phyloP scores from a whole-genome alignment of 2,888 invertebrate genomes.

The Unio pictorum region DNA sequence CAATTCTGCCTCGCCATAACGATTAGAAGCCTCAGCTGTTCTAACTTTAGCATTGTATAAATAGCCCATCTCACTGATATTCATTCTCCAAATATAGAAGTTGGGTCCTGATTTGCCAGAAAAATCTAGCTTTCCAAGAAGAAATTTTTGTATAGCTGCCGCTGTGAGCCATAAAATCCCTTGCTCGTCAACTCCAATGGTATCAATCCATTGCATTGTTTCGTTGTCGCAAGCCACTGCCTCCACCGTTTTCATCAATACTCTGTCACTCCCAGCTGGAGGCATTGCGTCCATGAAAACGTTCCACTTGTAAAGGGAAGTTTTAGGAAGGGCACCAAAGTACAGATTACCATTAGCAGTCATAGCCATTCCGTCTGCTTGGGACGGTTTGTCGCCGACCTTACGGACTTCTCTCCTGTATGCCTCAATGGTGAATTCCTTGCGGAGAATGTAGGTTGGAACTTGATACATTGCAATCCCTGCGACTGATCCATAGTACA shows the following conservation, averaged over 20 bases:
- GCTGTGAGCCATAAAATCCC: constrained; percentile 47
- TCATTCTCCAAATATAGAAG: constrained; percentile 38
- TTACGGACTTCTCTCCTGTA: constrained; percentile 27
- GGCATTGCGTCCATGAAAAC: constrained; percentile 11
- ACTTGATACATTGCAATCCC: constrained; percentile 39
- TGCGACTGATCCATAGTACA: constrained; percentile 44
- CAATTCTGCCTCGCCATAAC: constrained; percentile 1
- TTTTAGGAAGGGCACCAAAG: constrained; percentile 28
- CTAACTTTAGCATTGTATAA: not conserved
- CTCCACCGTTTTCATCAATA: constrained; percentile 3
- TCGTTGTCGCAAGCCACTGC: constrained; percentile 28
- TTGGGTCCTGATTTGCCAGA: constrained; percentile 29
- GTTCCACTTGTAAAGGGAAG: constrained; percentile 36
- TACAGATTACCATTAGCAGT: constrained; percentile 32
- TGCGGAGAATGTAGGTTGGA: constrained; percentile 33
- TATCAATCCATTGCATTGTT: constrained; percentile 43
- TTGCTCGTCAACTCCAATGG: constrained; percentile 32
- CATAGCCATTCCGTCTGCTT: constrained; percentile 39
- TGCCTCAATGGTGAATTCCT: constrained; percentile 7
- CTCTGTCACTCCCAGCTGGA: constrained; percentile 10
- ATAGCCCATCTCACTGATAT: constrained; percentile 23
- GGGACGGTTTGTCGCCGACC: constrained; percentile 30
- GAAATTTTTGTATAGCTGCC: constrained; percentile 26
- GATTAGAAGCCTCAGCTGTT: too few species aligned
- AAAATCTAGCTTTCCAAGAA: constrained; percentile 31